Conservation (phyloP, 2,888 invertebrate species). For the Glaucopsyche alexis region DNA sequence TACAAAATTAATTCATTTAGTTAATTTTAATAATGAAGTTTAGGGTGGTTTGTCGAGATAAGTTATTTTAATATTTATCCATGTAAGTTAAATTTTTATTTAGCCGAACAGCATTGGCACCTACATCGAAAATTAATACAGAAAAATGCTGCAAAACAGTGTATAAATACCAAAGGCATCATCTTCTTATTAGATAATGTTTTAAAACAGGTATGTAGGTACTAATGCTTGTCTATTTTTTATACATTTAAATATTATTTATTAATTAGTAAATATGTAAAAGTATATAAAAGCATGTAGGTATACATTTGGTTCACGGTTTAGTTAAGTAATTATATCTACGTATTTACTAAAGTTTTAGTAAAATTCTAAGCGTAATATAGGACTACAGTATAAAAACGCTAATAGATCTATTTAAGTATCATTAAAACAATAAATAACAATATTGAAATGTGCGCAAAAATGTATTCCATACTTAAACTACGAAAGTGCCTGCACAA, state of each 20-base stretch:
- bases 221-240: neutral
- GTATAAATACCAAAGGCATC: no score
- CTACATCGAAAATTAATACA: neutral
- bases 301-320: neutral
- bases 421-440: neutral
- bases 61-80: neutral
- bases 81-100: neutral
- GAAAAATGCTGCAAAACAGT: neutral
- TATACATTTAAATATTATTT: neutral
- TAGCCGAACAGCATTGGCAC: neutral
- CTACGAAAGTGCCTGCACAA: neutral
- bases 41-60: neutral
- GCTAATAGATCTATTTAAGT: neutral
- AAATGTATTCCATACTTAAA: neutral
- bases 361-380: neutral
- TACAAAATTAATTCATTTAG: slow-evolving; percentile 5
- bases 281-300: neutral
- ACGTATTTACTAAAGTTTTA: neutral
- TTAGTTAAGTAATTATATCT: neutral
- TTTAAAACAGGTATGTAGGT: neutral
- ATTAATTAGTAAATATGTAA: neutral
- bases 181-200: no score
- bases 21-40: neutral
- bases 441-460: neutral
- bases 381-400: neutral